Base-by-base conservation (phyloP, 1,140 invertebrate species). In the Drosophila bocqueti region DNA sequence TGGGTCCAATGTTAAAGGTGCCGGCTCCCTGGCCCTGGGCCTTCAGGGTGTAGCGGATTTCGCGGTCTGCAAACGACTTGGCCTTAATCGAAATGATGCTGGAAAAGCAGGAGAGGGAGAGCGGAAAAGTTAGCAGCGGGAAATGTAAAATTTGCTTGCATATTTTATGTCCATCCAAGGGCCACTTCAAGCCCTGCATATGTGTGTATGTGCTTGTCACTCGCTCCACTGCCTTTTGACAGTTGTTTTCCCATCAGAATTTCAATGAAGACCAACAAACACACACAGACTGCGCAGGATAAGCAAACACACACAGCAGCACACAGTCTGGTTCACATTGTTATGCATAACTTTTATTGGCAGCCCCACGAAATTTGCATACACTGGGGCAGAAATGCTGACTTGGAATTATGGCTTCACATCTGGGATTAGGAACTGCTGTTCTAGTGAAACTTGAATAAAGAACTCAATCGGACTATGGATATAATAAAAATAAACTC, bases 1-100 rank as follows among this genome's bases (percentile, higher is more conserved):
- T 97, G 7, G 98, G 97, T 5, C 97, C 98, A 84, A 99, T 98
- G 93, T 98, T 99, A 90, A 99, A 99, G 1, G 98, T 99, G 21
- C 98, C 98, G 11, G 97, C 97, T 4, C 98, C 98, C 94, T 98
- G 97, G 7, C 97, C 97, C 94, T 98, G 96, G 4, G 97, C 97
- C 93, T 98, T 98, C 68, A 99, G 91, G 0, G 98, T 98, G 93
- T 99, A 99, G 4, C 97, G 95, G 76, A 99, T 99, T 93, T 98
- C 97, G 40, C 98, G 95, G 93, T 98, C 98, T 58, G 98, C 98
- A 93, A 99, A 99, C 7, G 98, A 98, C 93, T 98, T 98, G 1
- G 98, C 98, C 94, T 98, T 98, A 63, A 99, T 97, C 45, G 97
- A 98, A 93, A 99, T 98, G 45, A 99, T 98, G 79, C 92, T 92